These are phyloP conservation scores for Alosa alosa DNA, from an alignment of 2,113 vertebrate species.

Conservation along the genomic window DNA sequence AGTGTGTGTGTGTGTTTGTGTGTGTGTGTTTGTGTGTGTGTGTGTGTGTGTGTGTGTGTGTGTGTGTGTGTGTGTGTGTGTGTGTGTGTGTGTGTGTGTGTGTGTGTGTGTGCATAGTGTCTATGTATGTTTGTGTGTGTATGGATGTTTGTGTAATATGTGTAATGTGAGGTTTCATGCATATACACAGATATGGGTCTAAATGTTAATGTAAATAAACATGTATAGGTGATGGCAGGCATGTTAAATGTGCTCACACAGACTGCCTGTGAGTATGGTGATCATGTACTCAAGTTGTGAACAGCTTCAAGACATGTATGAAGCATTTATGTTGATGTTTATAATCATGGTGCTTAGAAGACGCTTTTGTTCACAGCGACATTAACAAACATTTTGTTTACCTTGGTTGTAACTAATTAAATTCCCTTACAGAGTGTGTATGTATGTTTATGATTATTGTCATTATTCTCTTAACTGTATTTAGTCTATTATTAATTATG, in stretches of 20 bases:
- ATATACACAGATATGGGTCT: neutral
- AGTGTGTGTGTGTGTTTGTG: conserved; percentile 17
- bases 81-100: conserved; percentile 23
- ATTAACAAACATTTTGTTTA: too few species aligned
- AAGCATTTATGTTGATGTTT: neutral
- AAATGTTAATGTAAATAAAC: neutral
- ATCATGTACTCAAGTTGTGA: neutral
- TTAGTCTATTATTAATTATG: too few species aligned
- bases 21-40: conserved; percentile 29
- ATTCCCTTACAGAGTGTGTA: too few species aligned
- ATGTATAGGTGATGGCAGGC: neutral
- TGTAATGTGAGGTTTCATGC: neutral
- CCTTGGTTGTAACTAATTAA: too few species aligned
- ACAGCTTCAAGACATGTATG: neutral
- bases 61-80: conserved; percentile 26
- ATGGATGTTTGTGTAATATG: neutral
- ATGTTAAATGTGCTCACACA: neutral
- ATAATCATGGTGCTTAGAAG: too few species aligned
- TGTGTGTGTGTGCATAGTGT: conserved; percentile 8
- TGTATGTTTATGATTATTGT: too few species aligned
- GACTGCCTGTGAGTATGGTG: neutral
- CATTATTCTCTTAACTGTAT: too few species aligned
- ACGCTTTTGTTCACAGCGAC: too few species aligned
- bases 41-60: neutral
- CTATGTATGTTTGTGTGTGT: neutral